These are phyloP conservation scores for Zapornia atra DNA, from an alignment of 2,113 vertebrate genomes.

Conservation along the genomic window DNA sequence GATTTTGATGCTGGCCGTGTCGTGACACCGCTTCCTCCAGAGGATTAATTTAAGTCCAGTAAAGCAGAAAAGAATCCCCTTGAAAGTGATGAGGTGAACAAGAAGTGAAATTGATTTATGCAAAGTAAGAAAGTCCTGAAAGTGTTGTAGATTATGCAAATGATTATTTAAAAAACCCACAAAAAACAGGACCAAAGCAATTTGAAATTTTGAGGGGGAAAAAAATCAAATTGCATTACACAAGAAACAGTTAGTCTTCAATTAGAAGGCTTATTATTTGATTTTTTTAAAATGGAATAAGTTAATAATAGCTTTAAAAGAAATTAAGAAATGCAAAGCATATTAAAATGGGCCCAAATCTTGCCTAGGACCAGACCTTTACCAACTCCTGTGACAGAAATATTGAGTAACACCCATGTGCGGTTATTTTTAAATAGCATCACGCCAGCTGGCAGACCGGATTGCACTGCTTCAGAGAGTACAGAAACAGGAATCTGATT, in stretches of 20 bases:
- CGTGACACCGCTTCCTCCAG: slow-evolving; percentile 57
- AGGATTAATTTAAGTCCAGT: slow-evolving; percentile 75
- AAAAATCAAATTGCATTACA: background rate
- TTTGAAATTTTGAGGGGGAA: background rate
- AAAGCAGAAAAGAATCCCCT: slow-evolving; percentile 61
- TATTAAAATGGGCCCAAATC: background rate
- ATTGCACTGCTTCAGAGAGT: background rate
- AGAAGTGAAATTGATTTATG: slow-evolving; percentile 75
- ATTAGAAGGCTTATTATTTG: background rate
- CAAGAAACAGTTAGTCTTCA: background rate
- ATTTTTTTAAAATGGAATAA: background rate
- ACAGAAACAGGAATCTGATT: slow-evolving; percentile 43
- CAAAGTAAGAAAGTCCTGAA: slow-evolving; percentile 67
- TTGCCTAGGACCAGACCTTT: slow-evolving; percentile 21
- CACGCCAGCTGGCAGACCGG: background rate
- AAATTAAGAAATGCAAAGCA: slow-evolving; percentile 16
- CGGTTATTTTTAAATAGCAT: background rate
- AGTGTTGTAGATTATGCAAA: slow-evolving; percentile 71
- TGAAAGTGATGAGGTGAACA: slow-evolving; percentile 66
- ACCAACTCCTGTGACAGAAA: slow-evolving; percentile 11
- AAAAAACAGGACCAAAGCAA: background rate
- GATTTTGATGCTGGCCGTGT: slow-evolving; percentile 47
- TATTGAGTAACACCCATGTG: slow-evolving; percentile 3
- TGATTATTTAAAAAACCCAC: background rate
- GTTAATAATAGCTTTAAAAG: slow-evolving; percentile 33